Percentiles rank a stretch among this genome's conserved stretches.
Conservation (phyloP, 2,797 vertebrate species). For the Tamandua tetradactyla region DNA sequence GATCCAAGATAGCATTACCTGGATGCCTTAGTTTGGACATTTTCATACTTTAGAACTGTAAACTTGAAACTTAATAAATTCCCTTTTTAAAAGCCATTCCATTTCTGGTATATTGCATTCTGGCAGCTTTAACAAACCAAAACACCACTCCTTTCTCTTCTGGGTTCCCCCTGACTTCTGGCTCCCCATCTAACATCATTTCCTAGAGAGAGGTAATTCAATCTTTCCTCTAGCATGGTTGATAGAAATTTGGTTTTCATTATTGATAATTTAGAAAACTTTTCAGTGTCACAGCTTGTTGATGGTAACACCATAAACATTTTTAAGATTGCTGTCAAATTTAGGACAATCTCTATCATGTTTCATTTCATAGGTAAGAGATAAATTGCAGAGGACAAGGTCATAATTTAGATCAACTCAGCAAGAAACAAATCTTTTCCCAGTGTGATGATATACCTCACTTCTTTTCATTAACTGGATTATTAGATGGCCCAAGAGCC, state of each 20-base stretch:
- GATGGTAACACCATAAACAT: not conserved
- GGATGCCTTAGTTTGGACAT: no score
- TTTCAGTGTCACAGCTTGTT: not conserved
- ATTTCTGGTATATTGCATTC: no score
- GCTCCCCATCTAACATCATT: no score
- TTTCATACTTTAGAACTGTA: no score
- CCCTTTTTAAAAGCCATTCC: no score
- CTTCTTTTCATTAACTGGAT: not conserved
- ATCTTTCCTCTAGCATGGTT: not conserved
- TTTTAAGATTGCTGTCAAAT: slow-evolving; percentile 41
- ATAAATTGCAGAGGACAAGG: not conserved
- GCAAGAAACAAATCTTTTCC: not conserved
- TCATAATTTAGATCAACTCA: slow-evolving; percentile 16
- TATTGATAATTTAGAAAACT: not conserved
- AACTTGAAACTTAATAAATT: no score
- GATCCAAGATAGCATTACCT: no score
- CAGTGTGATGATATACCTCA: not conserved
- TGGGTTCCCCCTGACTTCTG: no score
- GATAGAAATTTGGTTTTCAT: not conserved
- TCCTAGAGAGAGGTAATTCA: not conserved
- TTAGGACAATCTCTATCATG: not conserved
- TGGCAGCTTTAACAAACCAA: no score
- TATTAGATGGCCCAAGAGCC: not conserved
- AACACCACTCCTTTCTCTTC: no score
- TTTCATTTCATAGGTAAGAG: slow-evolving; percentile 37